These are phyloP conservation scores for Cenopis cana DNA, from an alignment of 2,888 invertebrate genomes.

Conservation along the genomic window DNA sequence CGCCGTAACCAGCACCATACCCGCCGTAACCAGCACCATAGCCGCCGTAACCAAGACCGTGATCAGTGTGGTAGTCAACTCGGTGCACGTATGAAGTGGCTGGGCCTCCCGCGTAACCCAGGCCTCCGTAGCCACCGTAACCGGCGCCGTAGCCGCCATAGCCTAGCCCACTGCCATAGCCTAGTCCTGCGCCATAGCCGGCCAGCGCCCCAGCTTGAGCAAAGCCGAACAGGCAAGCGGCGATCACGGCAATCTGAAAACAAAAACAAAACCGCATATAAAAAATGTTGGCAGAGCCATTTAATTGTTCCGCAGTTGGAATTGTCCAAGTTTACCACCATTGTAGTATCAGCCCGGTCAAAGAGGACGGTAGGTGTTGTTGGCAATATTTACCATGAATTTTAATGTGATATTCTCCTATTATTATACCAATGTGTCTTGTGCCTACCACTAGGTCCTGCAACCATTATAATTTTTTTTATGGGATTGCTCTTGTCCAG, in stretches of 20 bases:
- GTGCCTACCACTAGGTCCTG: too few relatives aligned
- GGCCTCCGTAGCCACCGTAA: background rate
- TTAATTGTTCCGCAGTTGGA: too few relatives aligned
- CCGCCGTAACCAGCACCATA: conserved; percentile 3
- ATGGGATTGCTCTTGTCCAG: too few relatives aligned
- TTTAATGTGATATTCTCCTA: too few relatives aligned
- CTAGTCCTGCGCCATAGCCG: conserved; percentile 23
- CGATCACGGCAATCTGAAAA: conserved; percentile 58
- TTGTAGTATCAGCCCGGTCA: too few relatives aligned
- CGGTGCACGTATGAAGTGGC: background rate
- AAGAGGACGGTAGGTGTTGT: too few relatives aligned
- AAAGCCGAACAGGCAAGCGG: conserved; percentile 60
- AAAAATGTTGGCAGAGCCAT: too few relatives aligned
- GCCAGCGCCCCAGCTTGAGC: conserved; percentile 55
- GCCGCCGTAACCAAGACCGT: conserved; percentile 2
- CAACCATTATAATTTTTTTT: too few relatives aligned
- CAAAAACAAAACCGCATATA: background rate
- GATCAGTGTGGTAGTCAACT: conserved; percentile 1
- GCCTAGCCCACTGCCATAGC: conserved; percentile 25
- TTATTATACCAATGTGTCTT: too few relatives aligned
- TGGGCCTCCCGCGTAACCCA: conserved; percentile 4
- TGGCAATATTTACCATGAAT: too few relatives aligned
- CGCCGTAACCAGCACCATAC: background rate
- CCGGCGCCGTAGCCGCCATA: conserved; percentile 10
- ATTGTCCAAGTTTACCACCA: too few relatives aligned